These are phyloP conservation scores for Troides aeacus DNA, from an alignment of 2,888 invertebrate species.

Conservation along the genomic window DNA sequence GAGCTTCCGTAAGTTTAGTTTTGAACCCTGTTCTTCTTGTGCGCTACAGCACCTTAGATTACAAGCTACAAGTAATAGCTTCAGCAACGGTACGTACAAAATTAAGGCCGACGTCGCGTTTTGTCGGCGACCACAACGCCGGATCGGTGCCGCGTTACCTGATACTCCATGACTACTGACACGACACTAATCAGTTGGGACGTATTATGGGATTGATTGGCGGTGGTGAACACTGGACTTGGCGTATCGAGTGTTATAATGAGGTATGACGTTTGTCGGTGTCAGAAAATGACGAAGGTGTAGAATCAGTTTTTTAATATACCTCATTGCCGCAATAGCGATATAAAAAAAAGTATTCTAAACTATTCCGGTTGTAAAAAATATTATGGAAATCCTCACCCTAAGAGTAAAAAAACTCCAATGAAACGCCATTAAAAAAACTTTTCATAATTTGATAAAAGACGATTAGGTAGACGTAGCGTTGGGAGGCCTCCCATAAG, in stretches of 20 bases:
- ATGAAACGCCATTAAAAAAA: too few relatives aligned
- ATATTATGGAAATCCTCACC: too few relatives aligned
- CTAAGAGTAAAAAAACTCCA: too few relatives aligned
- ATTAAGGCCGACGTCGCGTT: slow-evolving; percentile 57
- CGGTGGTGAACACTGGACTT: slow-evolving; percentile 51
- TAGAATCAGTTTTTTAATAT: slow-evolving; percentile 20
- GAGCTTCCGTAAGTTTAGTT: too few relatives aligned
- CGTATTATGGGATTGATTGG: slow-evolving; percentile 69
- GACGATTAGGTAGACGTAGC: too few relatives aligned
- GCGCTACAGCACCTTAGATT: slow-evolving; percentile 32
- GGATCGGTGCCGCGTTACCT: slow-evolving; percentile 50
- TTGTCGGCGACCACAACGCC: slow-evolving; percentile 63
- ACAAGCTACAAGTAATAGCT: slow-evolving; percentile 32
- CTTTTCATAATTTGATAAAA: too few relatives aligned
- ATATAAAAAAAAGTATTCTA: too few relatives aligned
- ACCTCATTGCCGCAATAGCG: neutral
- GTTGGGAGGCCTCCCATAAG: too few relatives aligned
- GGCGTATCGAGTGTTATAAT: slow-evolving; percentile 59
- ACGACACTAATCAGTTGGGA: slow-evolving; percentile 66
- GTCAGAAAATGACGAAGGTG: slow-evolving; percentile 20
- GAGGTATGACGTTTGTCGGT: slow-evolving; percentile 51
- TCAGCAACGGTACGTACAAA: slow-evolving; percentile 42
- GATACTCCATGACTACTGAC: slow-evolving; percentile 58
- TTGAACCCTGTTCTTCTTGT: too few relatives aligned
- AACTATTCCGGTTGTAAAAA: neutral